A percentile compares a stretch with the other conserved stretches of the same genome.
These are phyloP conservation scores for Chrysina gloriosa DNA, from an alignment of 2,888 invertebrate species.

Conservation along the genomic window DNA sequence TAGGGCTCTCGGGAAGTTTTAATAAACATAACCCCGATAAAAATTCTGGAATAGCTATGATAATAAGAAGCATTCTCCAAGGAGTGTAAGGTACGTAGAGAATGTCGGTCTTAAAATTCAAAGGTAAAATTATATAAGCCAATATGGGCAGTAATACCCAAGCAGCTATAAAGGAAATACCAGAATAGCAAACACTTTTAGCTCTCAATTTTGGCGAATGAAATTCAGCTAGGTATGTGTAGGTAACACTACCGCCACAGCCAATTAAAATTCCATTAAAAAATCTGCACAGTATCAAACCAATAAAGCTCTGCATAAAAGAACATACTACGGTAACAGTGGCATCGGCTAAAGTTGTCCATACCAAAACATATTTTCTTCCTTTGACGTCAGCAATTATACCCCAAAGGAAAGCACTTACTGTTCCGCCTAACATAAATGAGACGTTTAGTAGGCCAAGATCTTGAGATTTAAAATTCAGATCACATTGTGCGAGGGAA, in stretches of 20 bases:
- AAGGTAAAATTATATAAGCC: conserved; percentile 56
- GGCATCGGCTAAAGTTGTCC: conserved; percentile 63
- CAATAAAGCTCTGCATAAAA: conserved; percentile 70
- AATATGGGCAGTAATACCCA: conserved; percentile 75
- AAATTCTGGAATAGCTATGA: conserved; percentile 74
- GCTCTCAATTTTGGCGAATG: conserved; percentile 71
- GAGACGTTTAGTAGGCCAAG: conserved; percentile 79
- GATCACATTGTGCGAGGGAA: conserved; percentile 78
- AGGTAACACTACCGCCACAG: conserved; percentile 72
- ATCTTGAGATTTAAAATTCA: conserved; percentile 73
- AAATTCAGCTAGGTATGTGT: conserved; percentile 76
- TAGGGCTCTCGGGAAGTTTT: conserved; percentile 82
- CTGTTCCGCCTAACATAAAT: conserved; percentile 77
- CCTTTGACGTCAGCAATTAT: conserved; percentile 81
- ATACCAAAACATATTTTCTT: conserved; percentile 68
- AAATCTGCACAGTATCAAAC: conserved; percentile 70
- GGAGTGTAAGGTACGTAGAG: conserved; percentile 70
- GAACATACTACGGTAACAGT: conserved; percentile 69
- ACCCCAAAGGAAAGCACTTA: conserved; percentile 85
- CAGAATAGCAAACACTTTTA: conserved; percentile 72
- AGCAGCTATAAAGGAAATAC: conserved; percentile 75
- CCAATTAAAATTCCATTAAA: conserved; percentile 74
- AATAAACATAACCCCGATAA: conserved; percentile 70
- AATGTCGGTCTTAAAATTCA: conserved; percentile 48
- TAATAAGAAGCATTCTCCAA: conserved; percentile 79